Conservation (phyloP, 2,888 invertebrate genomes). For the Lasioglossum morio region DNA sequence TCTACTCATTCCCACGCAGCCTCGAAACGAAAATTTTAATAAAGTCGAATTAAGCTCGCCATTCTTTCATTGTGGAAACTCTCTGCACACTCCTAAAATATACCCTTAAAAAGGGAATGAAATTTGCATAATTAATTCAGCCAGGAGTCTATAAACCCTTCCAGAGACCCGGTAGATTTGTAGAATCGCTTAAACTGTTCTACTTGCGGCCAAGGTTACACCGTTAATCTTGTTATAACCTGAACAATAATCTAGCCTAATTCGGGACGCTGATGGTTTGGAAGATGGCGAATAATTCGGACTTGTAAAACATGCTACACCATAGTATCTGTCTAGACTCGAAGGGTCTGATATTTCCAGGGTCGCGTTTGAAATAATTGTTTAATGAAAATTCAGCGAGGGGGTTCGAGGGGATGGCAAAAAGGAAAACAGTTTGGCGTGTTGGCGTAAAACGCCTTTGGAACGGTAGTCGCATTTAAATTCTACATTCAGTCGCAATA, state of each 20-base stretch:
- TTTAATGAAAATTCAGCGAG: conserved; percentile 54
- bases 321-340: not conserved
- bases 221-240: not conserved
- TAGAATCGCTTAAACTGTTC: not conserved
- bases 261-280: not conserved
- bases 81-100: not conserved
- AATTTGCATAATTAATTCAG: not conserved
- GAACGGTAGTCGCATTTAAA: conserved; percentile 55
- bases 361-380: conserved; percentile 36
- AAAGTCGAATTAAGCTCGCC: not conserved
- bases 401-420: not conserved
- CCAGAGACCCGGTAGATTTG: not conserved
- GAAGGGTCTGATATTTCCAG: conserved; percentile 21
- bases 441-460: conserved; percentile 20
- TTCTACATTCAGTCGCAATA: conserved; percentile 64
- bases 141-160: not conserved
- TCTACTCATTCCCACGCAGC: not conserved
- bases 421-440: conserved; percentile 27
- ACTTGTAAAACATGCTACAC: conserved; percentile 35
- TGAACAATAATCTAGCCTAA: conserved; percentile 7
- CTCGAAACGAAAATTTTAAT: not conserved
- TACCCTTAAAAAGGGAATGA: not conserved
- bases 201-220: not conserved
- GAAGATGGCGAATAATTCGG: not conserved
- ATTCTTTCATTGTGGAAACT: not conserved